Percentiles rank a stretch among this genome's conserved stretches.
Evolutionary conservation across 2,888 invertebrate genomes (phyloP).

Genomic region (Perizoma affinitatum): DNA sequence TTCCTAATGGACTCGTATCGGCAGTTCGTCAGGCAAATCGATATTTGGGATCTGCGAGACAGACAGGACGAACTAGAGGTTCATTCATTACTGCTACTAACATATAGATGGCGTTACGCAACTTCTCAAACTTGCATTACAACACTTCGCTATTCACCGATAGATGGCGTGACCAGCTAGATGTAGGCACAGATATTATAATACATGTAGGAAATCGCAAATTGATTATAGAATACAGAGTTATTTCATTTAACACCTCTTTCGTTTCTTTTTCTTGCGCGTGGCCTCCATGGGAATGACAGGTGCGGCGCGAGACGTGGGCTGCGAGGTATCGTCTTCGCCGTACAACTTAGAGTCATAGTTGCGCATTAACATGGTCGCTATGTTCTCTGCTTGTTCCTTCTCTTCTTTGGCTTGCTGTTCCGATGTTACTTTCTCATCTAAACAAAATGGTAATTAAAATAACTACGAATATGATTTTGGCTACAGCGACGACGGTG

Average conservation of each 20-base stretch:
- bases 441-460: slow-evolving; percentile 32
- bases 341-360: slow-evolving; percentile 69
- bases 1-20: slow-evolving; percentile 89
- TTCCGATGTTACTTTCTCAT: slow-evolving; percentile 56
- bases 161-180: too few species aligned
- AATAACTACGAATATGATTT: too few species aligned
- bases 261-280: slow-evolving; percentile 75
- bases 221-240: too few species aligned
- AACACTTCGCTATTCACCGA: too few species aligned
- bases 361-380: slow-evolving; percentile 63
- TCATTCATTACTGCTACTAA: too few species aligned
- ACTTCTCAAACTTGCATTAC: too few species aligned
- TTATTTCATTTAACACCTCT: slow-evolving; percentile 55
- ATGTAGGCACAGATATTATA: too few species aligned
- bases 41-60: slow-evolving; percentile 71
- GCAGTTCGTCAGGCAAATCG: slow-evolving; percentile 88
- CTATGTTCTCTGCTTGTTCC: slow-evolving; percentile 64
- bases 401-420: slow-evolving; percentile 66
- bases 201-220: too few species aligned
- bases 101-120: too few species aligned
- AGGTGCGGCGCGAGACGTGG: slow-evolving; percentile 71
- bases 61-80: slow-evolving; percentile 2
- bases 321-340: slow-evolving; percentile 79
- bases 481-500: too few species aligned
- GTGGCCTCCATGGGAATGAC: slow-evolving; percentile 62